Evolutionary conservation across 2,113 vertebrate species (phyloP).

Genomic region (Empidonax traillii): DNA sequence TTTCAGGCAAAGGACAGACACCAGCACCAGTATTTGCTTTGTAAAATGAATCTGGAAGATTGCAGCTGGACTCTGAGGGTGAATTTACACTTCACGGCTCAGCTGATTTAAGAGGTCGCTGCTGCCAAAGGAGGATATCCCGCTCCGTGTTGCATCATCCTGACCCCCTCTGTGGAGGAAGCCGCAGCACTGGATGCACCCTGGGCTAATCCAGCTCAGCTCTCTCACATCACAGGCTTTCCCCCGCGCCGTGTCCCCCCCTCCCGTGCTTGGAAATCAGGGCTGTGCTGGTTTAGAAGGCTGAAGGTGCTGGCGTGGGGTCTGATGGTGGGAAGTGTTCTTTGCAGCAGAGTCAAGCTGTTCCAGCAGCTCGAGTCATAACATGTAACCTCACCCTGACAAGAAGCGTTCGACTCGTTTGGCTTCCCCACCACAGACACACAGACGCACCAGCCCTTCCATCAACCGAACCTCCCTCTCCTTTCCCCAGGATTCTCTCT

Average conservation of each 20-base stretch:
- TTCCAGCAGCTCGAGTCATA: background rate
- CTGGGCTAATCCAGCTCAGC: conserved; percentile 8
- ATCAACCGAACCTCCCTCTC: background rate
- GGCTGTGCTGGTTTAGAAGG: background rate
- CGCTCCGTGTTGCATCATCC: background rate
- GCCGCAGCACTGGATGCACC: background rate
- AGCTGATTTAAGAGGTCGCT: conserved; percentile 51
- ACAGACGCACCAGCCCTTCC: background rate
- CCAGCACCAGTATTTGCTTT: background rate
- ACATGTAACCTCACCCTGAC: background rate
- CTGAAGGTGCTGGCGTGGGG: fast-evolving
- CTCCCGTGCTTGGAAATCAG: fast-evolving
- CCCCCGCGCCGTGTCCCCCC: fast-evolving
- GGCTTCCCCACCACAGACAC: background rate
- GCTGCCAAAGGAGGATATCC: conserved; percentile 57
- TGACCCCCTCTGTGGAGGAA: background rate
- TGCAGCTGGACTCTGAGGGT: background rate
- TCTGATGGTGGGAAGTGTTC: background rate
- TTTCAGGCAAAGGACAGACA: conserved; percentile 8
- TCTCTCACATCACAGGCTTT: background rate
- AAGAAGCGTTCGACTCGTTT: background rate
- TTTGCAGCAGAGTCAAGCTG: background rate
- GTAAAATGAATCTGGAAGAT: conserved; percentile 21
- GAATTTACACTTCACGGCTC: conserved; percentile 34
- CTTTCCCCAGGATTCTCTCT: background rate